Percentiles rank a stretch among this genome's conserved stretches.
Conservation (phyloP, 1,140 invertebrate genomes). For the Zophobas atratus region DNA sequence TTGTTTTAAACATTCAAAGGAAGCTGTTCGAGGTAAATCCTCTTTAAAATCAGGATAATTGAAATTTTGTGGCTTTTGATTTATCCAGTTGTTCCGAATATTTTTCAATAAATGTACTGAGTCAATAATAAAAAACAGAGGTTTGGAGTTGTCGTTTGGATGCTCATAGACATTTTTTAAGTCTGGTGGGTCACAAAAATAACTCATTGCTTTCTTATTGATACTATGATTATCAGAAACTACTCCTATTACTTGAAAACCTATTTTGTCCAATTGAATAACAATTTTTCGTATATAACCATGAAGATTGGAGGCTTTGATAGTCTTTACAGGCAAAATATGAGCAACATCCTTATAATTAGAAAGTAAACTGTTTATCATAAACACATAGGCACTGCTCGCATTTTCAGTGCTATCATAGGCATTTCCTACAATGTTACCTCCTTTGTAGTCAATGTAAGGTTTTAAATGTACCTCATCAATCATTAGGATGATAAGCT, state of each 20-base stretch:
- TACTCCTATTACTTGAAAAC: constrained; percentile 42
- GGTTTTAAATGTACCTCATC: constrained; percentile 46
- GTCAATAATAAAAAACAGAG: constrained; percentile 18
- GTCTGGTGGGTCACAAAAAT: no score
- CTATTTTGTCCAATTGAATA: constrained; percentile 34
- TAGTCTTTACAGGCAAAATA: constrained; percentile 31
- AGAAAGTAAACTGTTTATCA: constrained; percentile 39
- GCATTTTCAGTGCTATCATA: constrained; percentile 18
- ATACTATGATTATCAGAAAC: constrained; percentile 42
- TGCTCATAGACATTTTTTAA: no score
- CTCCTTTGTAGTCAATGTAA: constrained; percentile 32
- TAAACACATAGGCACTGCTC: constrained; percentile 35
- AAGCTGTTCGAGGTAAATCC: background rate
- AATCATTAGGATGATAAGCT: constrained; percentile 19
- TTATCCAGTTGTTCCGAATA: constrained; percentile 1
- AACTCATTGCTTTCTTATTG: constrained; percentile 43
- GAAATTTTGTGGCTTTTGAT: background rate
- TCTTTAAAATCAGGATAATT: background rate
- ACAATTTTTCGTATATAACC: constrained; percentile 13
- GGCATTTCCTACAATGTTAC: constrained; percentile 38
- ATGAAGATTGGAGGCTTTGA: constrained; percentile 8
- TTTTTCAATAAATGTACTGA: constrained; percentile 37
- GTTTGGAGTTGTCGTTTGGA: background rate
- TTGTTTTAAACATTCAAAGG: constrained; percentile 31
- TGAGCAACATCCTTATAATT: constrained; percentile 46